Percentiles rank a stretch among this genome's conserved stretches.
Conservation (phyloP, 2,113 vertebrate genomes). For the Tapirus terrestris region DNA sequence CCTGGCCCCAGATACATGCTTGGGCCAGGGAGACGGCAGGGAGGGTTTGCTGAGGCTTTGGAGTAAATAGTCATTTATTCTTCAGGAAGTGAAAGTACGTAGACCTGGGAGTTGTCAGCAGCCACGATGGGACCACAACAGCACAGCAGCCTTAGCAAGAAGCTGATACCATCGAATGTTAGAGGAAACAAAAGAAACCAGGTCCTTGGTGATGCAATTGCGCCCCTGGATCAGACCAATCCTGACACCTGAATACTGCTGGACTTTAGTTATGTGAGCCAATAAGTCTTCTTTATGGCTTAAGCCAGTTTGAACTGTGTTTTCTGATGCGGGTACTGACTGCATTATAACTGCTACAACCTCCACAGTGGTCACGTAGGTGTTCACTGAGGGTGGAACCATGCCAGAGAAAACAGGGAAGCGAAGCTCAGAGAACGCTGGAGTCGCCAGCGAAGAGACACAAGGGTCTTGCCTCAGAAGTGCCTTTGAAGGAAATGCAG, state of each 20-base stretch:
- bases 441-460: not conserved
- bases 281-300: not conserved
- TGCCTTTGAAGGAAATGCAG: not conserved
- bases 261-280: not conserved
- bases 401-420: not conserved
- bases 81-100: not conserved
- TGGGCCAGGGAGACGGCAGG: not conserved
- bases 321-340: not conserved
- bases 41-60: not conserved
- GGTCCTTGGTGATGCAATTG: not conserved
- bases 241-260: not conserved
- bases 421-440: not conserved
- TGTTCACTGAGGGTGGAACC: not conserved
- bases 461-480: not conserved
- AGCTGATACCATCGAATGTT: not conserved
- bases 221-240: not conserved
- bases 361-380: not conserved
- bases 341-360: not conserved
- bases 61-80: not conserved
- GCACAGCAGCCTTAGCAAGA: not conserved
- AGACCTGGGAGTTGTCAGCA: not conserved
- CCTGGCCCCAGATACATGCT: not conserved
- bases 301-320: not conserved
- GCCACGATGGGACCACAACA: not conserved
- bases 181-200: not conserved